Evolutionary conservation across 2,113 vertebrate species (phyloP).

Genomic region (Platichthys stellatus): DNA sequence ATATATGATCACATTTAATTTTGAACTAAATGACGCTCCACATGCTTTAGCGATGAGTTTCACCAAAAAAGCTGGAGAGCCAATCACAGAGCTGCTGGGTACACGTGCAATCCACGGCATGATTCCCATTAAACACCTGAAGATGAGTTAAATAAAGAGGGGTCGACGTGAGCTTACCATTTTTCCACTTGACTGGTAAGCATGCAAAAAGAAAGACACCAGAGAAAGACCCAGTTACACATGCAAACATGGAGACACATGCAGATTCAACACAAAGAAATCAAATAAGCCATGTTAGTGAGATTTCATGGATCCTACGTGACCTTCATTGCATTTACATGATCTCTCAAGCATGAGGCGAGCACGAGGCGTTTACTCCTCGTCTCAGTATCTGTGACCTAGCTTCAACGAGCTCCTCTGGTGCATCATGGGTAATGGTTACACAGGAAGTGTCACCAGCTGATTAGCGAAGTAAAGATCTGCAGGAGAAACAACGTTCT

Average conservation of each 20-base stretch:
- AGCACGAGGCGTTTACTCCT: slow-evolving; percentile 49
- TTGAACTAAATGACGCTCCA: background rate
- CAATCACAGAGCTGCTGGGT: slow-evolving; percentile 30
- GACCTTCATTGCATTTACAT: slow-evolving; percentile 60
- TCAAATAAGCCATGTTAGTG: slow-evolving; percentile 67
- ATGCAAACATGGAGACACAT: slow-evolving; percentile 80
- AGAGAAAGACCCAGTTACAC: slow-evolving; percentile 82
- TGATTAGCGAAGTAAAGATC: background rate
- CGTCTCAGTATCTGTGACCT: slow-evolving; percentile 59
- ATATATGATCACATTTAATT: slow-evolving; percentile 2
- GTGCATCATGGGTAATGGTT: slow-evolving; percentile 56
- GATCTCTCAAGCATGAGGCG: slow-evolving; percentile 18
- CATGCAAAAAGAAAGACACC: slow-evolving; percentile 85
- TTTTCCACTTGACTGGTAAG: slow-evolving; percentile 95
- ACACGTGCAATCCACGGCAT: slow-evolving; percentile 47
- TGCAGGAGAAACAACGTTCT: background rate
- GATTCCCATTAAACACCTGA: slow-evolving; percentile 45
- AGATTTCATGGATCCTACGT: slow-evolving; percentile 61
- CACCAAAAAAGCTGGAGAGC: slow-evolving; percentile 33
- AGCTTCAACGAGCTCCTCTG: slow-evolving; percentile 56
- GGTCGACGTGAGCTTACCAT: slow-evolving; percentile 89
- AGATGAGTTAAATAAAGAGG: slow-evolving; percentile 65
- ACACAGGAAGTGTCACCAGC: slow-evolving; percentile 25
- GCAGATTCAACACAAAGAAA: slow-evolving; percentile 64
- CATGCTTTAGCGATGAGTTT: slow-evolving; percentile 59